Base-by-base conservation (phyloP, 2,888 invertebrate species). In the Chalcosyrphus nemorum region DNA sequence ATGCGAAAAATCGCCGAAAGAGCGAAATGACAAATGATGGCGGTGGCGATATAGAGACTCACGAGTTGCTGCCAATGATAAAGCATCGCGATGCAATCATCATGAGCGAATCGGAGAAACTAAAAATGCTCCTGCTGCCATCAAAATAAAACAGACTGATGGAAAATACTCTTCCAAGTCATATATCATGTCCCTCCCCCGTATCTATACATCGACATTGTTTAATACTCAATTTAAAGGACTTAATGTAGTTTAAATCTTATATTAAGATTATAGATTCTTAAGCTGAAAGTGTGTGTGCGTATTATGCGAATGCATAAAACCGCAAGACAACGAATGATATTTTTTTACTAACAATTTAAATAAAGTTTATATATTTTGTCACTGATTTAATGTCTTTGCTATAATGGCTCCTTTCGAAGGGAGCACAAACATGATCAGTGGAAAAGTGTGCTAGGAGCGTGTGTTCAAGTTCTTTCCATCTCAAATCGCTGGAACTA, bases 121-220 rank as follows among this genome's bases (percentile, higher is more conserved):
- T 92, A 7, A 92, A 92, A 88, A 91, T 92, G 89, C 87, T 92
- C 35, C 86, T 92, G 70, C 87, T 92, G 75, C 92, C 92, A 27
- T 92, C 91, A 24, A 92, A 91, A 75, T 91, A 88, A 84, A 75
- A 56, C 43, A 59, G 59, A 78, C 70, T 86, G 63, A 71, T 56
- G 52, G 29, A 45, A 32, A 35, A 52, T 45, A 47, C 9, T 52
- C 59, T 57, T 63, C 56, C 35, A 61, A 47, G 59, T 32, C 65
- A 57, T 27, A 57, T 27, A 41, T 11, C 35, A 56, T 63, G 27
- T 71, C 35, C 2, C 11, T 11, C 24, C 24, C 5, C 13, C 38
- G n/a, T 27, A 41, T n/a, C 17, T 6, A 57, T 4, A 45, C 54
- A 32, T 19, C 15, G 41, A 41, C 2, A 61, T 21, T 57, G 13